These are phyloP conservation scores for Pelagia noctiluca DNA, from an alignment of 30 jellyfish, hydroid and myxozoan species.

Conservation along the genomic window DNA sequence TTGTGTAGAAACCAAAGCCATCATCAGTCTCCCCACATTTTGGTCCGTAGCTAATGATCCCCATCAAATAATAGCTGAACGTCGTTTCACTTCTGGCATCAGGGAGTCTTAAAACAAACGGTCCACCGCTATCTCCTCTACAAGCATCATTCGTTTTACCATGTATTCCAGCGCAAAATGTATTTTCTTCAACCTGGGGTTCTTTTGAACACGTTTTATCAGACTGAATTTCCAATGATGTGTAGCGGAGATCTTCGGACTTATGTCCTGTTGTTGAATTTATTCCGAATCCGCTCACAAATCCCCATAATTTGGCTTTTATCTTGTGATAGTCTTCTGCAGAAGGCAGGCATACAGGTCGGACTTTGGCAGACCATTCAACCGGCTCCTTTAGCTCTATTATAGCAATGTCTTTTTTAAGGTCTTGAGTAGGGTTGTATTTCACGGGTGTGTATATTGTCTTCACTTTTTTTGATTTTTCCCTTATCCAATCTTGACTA, in stretches of 20 bases:
- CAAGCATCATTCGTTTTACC: constrained; percentile 52
- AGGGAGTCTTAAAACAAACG: constrained; percentile 45
- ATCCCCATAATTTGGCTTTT: constrained; percentile 22
- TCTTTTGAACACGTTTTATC: constrained; percentile 43
- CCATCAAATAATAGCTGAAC: constrained; percentile 38
- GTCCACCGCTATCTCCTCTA: constrained; percentile 87
- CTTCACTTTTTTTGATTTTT: background rate
- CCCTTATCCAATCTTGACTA: constrained; percentile 24
- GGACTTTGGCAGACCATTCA: constrained; percentile 45
- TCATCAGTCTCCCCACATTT: background rate
- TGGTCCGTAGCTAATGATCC: constrained; percentile 70
- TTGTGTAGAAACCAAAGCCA: constrained; percentile 60
- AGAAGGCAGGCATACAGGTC: constrained; percentile 73
- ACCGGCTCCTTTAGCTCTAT: constrained; percentile 51
- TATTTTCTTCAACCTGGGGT: background rate
- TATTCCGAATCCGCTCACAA: constrained; percentile 77
- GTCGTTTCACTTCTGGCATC: constrained; percentile 11
- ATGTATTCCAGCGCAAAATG: constrained; percentile 56
- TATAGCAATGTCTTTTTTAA: constrained; percentile 55
- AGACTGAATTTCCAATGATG: constrained; percentile 20
- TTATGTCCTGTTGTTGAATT: background rate
- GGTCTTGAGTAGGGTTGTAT: constrained; percentile 1
- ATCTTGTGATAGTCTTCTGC: background rate
- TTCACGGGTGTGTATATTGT: constrained; percentile 17
- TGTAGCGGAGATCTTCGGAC: constrained; percentile 8